Base-by-base conservation (phyloP, 92 coral and sea anemone species). In the Bergia puertoricense region DNA sequence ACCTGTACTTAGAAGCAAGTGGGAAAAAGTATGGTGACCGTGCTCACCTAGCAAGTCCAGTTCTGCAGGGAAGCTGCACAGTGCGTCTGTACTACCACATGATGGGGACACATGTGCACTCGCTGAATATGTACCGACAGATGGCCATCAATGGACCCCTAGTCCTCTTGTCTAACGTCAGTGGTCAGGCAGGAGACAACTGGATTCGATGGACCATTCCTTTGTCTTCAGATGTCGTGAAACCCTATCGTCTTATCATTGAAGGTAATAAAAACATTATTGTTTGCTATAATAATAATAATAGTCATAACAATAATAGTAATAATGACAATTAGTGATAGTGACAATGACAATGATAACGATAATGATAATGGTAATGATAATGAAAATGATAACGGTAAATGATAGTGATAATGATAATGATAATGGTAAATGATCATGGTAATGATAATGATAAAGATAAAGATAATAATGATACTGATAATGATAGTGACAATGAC, bases 1-100 rank as follows among this genome's bases (percentile, higher is more conserved):
- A 94, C 89, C 16, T 95, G 86, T 97, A 95, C 85, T 91, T 92
- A 2, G 99, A 97, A 81, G 93, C 95, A 13, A 72, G 96, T n/a
- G 92, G 94, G 13, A 89, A 91, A 66, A 82, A 84, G 42, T 96
- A 86, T 85, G 99, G 99, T 7, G 98, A 95, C 86, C 95, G 94
- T 54, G 99, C 98, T 10, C 93, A 96, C 23, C 92, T 97, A 9
- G 96, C 92, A 46, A 95, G 99, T 82, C 94, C 97, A n/a, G 84
- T 86, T 42, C 91, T 97, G 22, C 86, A 89, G 59, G 99, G 99
- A 75, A 77, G 85, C 73, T 97, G 99, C 65, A 91, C 92, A 14
- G 90, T 97, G 30, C 98, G 99, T 41, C 91, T 97, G 81, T 97
- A 88, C 89, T 97, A 97, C 89, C 99, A 97, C 88, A 97, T 97